Percentiles rank a stretch among this genome's conserved stretches.
phyloP scores from a whole-genome alignment of 92 coral and sea anemone genomes.

The Epizoanthus stellaris region DNA sequence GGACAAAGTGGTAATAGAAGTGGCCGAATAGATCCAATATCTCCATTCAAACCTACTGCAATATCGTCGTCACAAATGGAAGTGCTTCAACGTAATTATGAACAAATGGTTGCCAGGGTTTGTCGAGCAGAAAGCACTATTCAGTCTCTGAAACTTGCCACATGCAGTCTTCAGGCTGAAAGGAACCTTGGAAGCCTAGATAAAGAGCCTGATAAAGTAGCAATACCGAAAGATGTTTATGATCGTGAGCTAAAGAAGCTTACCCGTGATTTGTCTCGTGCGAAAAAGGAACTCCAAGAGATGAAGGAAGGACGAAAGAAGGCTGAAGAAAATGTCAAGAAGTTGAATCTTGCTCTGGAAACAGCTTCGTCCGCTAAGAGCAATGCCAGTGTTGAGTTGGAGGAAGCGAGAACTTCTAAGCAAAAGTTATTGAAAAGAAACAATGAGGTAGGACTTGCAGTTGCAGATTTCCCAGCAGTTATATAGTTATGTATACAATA shows the following conservation, averaged over 20 bases:
- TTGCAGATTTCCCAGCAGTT: no score
- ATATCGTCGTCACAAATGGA: slow-evolving; percentile 73
- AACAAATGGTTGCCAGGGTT: slow-evolving; percentile 90
- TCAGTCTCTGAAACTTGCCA: slow-evolving; percentile 93
- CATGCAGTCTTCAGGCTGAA: slow-evolving; percentile 92
- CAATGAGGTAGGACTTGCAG: slow-evolving; percentile 69
- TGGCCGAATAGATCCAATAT: slow-evolving; percentile 83
- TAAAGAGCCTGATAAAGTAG: slow-evolving; percentile 60
- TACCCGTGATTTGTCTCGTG: slow-evolving; percentile 67
- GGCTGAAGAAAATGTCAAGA: slow-evolving; percentile 73
- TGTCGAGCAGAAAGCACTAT: slow-evolving; percentile 98
- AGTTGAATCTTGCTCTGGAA: slow-evolving; percentile 68
- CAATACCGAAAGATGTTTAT: slow-evolving; percentile 82
- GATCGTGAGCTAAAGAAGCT: slow-evolving; percentile 86
- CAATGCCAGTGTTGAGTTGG: slow-evolving; percentile 67
- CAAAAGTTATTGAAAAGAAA: slow-evolving; percentile 83
- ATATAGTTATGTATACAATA: no score
- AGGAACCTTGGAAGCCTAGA: slow-evolving; percentile 69
- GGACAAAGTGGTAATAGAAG: slow-evolving; percentile 45
- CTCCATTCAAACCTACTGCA: slow-evolving; percentile 78
- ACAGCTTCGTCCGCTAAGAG: slow-evolving; percentile 62
- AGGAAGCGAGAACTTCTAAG: slow-evolving; percentile 73
- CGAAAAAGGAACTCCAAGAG: slow-evolving; percentile 71
- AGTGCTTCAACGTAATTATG: slow-evolving; percentile 85
- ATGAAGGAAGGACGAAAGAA: slow-evolving; percentile 63